Percentiles rank a stretch among this genome's conserved stretches.
Evolutionary conservation across 2,888 invertebrate species (phyloP).

Genomic region (Aplocera efformata): DNA sequence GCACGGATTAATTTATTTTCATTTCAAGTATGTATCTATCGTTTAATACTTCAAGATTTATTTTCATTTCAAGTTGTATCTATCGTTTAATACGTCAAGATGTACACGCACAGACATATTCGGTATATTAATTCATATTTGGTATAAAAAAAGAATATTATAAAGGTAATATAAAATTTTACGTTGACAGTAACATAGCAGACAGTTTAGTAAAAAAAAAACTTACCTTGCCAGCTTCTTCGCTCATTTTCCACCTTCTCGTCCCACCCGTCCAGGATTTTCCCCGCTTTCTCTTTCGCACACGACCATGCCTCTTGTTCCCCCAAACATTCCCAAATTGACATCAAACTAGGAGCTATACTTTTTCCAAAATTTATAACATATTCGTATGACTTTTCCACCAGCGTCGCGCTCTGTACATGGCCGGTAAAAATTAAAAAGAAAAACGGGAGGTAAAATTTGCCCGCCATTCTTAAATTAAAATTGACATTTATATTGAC

Average conservation of each 20-base stretch:
- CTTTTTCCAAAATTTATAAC: slow-evolving; percentile 61
- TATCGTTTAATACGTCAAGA: too few relatives aligned
- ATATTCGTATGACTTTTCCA: slow-evolving; percentile 65
- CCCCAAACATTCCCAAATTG: slow-evolving; percentile 75
- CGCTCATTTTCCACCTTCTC: slow-evolving; percentile 58
- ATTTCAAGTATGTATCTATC: too few relatives aligned
- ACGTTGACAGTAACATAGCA: too few relatives aligned
- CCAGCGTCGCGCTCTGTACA: slow-evolving; percentile 57
- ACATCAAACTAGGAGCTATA: slow-evolving; percentile 74
- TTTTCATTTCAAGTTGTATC: too few relatives aligned
- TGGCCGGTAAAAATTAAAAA: slow-evolving; percentile 42
- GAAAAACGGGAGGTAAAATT: slow-evolving; percentile 33
- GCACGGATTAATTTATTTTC: too few relatives aligned
- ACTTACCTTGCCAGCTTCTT: slow-evolving; percentile 64
- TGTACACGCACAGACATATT: too few relatives aligned
- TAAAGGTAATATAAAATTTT: too few relatives aligned
- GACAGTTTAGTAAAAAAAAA: background rate
- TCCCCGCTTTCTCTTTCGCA: slow-evolving; percentile 76
- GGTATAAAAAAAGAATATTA: too few relatives aligned
- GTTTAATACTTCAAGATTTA: too few relatives aligned
- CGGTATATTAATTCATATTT: too few relatives aligned
- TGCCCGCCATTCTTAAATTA: slow-evolving; percentile 48
- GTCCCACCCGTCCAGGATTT: slow-evolving; percentile 69
- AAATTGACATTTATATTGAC: slow-evolving; percentile 14
- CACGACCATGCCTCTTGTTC: slow-evolving; percentile 76